phyloP scores from a whole-genome alignment of 2,113 vertebrate genomes.

The Rafetus swinhoei region DNA sequence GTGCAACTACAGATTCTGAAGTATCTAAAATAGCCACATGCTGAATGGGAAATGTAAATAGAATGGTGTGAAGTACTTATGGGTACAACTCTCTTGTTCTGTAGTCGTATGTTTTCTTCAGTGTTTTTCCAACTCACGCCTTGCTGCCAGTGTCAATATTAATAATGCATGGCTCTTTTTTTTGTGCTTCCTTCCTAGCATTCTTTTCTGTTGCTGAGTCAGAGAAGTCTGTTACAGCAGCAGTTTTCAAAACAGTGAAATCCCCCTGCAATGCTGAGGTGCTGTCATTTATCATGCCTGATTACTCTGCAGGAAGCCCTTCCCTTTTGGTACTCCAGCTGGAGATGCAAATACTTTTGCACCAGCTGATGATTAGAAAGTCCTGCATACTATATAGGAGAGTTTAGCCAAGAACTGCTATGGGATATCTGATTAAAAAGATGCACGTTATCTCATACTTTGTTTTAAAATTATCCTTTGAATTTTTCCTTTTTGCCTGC shows the following conservation, averaged over 20 bases:
- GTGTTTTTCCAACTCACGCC: constrained; percentile 71
- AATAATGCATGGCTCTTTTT: constrained; percentile 74
- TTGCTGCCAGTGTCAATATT: constrained; percentile 70
- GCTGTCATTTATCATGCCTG: constrained; percentile 15
- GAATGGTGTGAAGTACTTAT: constrained; percentile 8
- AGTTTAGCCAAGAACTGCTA: neutral
- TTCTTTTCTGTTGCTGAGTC: constrained; percentile 79
- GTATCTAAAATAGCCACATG: neutral
- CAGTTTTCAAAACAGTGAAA: constrained; percentile 55
- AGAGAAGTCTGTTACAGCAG: constrained; percentile 69
- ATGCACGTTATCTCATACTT: neutral
- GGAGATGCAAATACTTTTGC: neutral
- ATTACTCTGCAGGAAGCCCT: constrained; percentile 11
- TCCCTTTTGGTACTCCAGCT: neutral
- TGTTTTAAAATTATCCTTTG: neutral
- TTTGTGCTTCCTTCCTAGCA: constrained; percentile 49
- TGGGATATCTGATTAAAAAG: neutral
- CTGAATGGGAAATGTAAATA: constrained; percentile 8
- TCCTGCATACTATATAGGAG: neutral
- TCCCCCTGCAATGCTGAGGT: constrained; percentile 50
- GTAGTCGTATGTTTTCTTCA: constrained; percentile 47
- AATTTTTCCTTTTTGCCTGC: neutral
- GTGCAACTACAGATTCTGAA: neutral
- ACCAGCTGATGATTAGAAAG: constrained; percentile 1
- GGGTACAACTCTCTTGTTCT: constrained; percentile 9